Base-by-base conservation (phyloP, 37 sponge, comb jelly and placozoan species). In the Bolinopsis microptera region DNA sequence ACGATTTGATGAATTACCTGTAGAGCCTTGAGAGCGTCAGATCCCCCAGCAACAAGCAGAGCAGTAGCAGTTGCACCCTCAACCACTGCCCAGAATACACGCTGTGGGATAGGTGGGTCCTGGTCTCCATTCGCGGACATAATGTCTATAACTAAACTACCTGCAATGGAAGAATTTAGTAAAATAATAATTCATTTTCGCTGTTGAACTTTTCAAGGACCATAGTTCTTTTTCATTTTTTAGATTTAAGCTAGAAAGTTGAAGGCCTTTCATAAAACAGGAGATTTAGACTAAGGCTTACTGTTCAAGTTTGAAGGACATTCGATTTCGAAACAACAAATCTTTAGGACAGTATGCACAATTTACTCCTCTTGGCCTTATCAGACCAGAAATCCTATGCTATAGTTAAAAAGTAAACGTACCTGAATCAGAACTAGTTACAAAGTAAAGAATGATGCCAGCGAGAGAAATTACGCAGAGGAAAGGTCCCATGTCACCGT, bases 21-120 rank as follows among this genome's bases (percentile, higher is more conserved):
- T 13, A 80, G 83, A 80, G 83, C 83, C 23, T 35, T 1, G 16
- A 80, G 83, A 13, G 83, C 18, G 8, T 80, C 38, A 8, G 3
- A 22, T 1, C 83, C 83, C 38, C 83, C 83, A 23, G 83, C 83
- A 5, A 80, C 83, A 26, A 80, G 36, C 5, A 80, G 83, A 35
- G 83, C 83, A 80, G 83, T 80, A 13, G 83, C 83, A 22, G 83
- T 80, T 9, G 83, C 83, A 8, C 83, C 83, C 83, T 80, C 83
- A 21, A 80, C 83, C 83, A 80, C 23, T 13, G 83, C 83, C 83
- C 83, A 80, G 83, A 80, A 33, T 35, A 80, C 38, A 8, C 83
- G 31, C 38, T 80, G 83, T 1, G 26, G 38, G 26, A 80, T 27
- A 38, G 83, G 83, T 80, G n/a, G n/a, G n/a, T n/a, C n/a, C n/a